phyloP scores from a whole-genome alignment of 1,140 invertebrate species.

The Colletes gigas region DNA sequence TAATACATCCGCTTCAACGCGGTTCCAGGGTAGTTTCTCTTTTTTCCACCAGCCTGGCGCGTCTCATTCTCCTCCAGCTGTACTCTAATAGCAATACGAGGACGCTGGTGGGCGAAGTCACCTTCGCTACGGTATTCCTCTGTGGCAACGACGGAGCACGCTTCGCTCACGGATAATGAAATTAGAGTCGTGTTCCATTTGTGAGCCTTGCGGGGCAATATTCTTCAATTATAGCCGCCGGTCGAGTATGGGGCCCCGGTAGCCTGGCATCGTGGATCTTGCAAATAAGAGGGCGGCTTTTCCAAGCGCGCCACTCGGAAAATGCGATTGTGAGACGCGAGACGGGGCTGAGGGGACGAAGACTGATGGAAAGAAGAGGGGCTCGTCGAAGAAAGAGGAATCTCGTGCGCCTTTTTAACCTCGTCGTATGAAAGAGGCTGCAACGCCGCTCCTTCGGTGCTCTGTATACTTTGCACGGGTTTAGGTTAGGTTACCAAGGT shows the following conservation, averaged over 20 bases:
- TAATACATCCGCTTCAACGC: conserved; percentile 50
- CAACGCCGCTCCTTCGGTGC: neutral
- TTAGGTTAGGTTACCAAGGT: too few species aligned
- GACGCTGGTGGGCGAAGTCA: conserved; percentile 52
- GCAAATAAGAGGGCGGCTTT: conserved; percentile 62
- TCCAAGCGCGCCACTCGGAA: conserved; percentile 56
- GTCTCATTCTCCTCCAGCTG: neutral
- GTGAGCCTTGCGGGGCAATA: conserved; percentile 65
- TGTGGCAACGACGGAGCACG: conserved; percentile 51
- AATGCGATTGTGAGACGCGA: conserved; percentile 56
- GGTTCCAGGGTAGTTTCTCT: neutral
- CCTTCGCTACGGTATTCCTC: conserved; percentile 59
- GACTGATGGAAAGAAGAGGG: conserved; percentile 13
- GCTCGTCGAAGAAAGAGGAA: conserved; percentile 40
- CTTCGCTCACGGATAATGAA: conserved; percentile 65
- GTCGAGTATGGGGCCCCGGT: conserved; percentile 40
- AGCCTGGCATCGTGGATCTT: conserved; percentile 44
- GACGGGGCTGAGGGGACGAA: neutral
- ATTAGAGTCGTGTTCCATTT: conserved; percentile 69
- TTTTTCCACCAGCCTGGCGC: conserved; percentile 5
- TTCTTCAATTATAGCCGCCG: conserved; percentile 67
- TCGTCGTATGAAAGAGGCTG: conserved; percentile 35
- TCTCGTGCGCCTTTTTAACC: conserved; percentile 47
- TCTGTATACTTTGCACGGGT: too few species aligned
- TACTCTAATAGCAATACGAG: conserved; percentile 62